Percentiles rank a stretch among this genome's conserved stretches.
Conservation (phyloP, 1,140 invertebrate genomes). For the Lamellibrachia luymesi region DNA sequence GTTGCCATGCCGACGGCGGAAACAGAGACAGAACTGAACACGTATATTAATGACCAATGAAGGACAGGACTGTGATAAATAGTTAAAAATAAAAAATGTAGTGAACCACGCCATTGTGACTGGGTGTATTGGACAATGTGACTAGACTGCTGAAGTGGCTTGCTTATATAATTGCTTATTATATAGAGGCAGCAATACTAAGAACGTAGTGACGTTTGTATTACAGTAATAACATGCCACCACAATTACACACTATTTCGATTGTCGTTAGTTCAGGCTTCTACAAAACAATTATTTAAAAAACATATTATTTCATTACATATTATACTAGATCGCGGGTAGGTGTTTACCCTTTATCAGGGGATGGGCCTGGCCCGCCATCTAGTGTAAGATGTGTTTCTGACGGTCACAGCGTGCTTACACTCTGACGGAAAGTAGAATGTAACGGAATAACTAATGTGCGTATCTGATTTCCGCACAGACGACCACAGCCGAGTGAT, state of each 20-base stretch:
- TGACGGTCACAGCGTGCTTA: neutral
- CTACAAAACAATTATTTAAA: too few relatives aligned
- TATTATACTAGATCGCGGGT: too few relatives aligned
- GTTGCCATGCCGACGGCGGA: neutral
- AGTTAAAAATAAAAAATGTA: neutral
- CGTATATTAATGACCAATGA: neutral
- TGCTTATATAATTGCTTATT: too few relatives aligned
- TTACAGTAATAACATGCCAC: too few relatives aligned
- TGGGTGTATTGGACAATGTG: neutral
- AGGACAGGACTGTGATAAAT: neutral
- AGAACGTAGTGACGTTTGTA: too few relatives aligned
- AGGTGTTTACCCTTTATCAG: too few relatives aligned
- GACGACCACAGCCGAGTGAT: slow-evolving; percentile 97
- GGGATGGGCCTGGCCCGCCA: too few relatives aligned
- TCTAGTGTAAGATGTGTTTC: neutral
- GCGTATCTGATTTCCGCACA: slow-evolving; percentile 49
- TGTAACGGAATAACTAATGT: neutral
- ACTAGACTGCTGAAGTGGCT: neutral
- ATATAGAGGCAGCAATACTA: too few relatives aligned
- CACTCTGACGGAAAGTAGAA: neutral
- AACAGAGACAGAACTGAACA: neutral
- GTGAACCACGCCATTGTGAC: neutral
- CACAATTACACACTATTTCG: too few relatives aligned
- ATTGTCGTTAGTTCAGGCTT: too few relatives aligned
- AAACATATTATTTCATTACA: too few relatives aligned